phyloP scores from a whole-genome alignment of 2,888 invertebrate genomes.

The Tachystola acroxantha region DNA sequence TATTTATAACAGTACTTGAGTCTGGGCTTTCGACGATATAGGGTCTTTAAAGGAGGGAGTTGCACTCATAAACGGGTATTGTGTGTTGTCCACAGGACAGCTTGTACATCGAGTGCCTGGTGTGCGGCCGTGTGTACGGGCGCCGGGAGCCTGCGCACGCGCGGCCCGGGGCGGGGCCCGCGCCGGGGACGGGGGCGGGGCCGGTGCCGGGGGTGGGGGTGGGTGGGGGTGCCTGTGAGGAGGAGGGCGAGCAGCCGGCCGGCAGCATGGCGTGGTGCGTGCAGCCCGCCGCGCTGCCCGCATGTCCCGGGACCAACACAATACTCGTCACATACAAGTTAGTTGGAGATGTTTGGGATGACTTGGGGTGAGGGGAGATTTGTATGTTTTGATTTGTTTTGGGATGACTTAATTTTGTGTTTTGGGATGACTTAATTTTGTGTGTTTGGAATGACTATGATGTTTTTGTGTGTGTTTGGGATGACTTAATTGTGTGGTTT shows the following conservation, averaged over 20 bases:
- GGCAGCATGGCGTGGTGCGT: conserved; percentile 90
- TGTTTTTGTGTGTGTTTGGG: background rate
- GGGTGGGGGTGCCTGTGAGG: conserved; percentile 36
- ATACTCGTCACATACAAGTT: conserved; percentile 84
- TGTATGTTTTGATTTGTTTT: too few species aligned
- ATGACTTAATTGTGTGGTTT: too few species aligned
- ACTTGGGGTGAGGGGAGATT: too few species aligned
- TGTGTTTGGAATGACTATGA: too few species aligned
- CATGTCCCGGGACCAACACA: conserved; percentile 76
- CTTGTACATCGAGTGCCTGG: conserved; percentile 91
- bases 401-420: too few species aligned
- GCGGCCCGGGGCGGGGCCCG: conserved; percentile 84
- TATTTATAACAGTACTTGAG: too few species aligned
- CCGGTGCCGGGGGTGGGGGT: conserved; percentile 64
- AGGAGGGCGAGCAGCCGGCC: conserved; percentile 86
- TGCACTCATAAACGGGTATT: too few species aligned
- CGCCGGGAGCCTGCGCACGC: conserved; percentile 71
- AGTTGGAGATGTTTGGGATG: conserved; percentile 5
- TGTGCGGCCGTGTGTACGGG: conserved; percentile 83
- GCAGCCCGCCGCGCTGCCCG: conserved; percentile 82
- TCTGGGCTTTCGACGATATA: too few species aligned
- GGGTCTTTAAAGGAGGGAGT: too few species aligned
- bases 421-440: too few species aligned
- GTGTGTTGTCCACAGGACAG: conserved; percentile 63
- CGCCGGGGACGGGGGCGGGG: background rate